Percentiles rank a stretch among this genome's conserved stretches.
These are phyloP conservation scores for Galagoides demidoff DNA, from an alignment of 2,797 vertebrate species.

Conservation along the genomic window DNA sequence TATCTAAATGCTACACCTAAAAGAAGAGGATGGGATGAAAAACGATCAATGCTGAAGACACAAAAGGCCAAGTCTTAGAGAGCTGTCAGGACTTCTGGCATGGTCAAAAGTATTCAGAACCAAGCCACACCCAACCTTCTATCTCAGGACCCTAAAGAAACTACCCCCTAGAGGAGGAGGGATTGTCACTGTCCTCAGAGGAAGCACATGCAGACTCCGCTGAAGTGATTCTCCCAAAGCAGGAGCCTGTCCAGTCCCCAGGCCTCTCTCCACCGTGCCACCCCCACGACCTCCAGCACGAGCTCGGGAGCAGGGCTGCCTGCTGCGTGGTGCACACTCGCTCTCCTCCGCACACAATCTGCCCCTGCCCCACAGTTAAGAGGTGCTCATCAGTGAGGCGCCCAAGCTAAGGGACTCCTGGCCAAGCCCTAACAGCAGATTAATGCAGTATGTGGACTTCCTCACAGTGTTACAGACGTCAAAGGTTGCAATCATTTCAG, in stretches of 20 bases:
- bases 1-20: not conserved
- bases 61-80: not conserved
- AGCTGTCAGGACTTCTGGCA: not conserved
- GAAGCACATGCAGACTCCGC: not conserved
- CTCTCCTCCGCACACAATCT: rapidly evolving
- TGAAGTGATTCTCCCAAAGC: not conserved
- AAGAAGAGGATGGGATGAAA: not conserved
- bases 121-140: not conserved
- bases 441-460: not conserved
- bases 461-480: not conserved
- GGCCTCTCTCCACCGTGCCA: not conserved
- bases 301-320: rapidly evolving
- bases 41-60: too few species aligned
- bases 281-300: not conserved
- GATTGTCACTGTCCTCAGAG: not conserved
- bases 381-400: rapidly evolving
- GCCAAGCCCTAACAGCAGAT: not conserved
- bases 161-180: not conserved
- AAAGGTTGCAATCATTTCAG: not conserved
- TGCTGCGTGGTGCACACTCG: too few species aligned
- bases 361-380: not conserved
- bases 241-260: not conserved
- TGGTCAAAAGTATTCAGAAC: not conserved
- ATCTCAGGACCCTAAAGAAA: not conserved
- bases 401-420: not conserved